These are phyloP conservation scores for Caenorhabditis wallacei DNA, from an alignment of 2,888 invertebrate genomes.

Conservation along the genomic window DNA sequence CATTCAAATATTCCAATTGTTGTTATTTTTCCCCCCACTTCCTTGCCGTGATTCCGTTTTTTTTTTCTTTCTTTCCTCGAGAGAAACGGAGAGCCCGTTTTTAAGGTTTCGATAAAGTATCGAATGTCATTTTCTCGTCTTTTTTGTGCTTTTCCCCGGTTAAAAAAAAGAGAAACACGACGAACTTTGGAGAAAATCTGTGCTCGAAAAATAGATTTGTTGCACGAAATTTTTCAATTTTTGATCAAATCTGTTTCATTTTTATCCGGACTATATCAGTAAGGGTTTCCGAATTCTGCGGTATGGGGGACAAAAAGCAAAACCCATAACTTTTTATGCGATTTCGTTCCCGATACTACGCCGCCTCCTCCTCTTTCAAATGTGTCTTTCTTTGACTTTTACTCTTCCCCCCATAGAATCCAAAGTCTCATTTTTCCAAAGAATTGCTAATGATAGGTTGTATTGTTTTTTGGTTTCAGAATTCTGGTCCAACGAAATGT, in stretches of 20 bases:
- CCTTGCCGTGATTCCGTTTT: constrained; percentile 32
- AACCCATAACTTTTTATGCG: constrained; percentile 64
- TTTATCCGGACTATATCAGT: constrained; percentile 1
- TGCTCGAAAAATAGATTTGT: neutral
- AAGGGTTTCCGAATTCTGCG: constrained; percentile 3
- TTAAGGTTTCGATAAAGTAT: constrained; percentile 42
- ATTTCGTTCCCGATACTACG: constrained; percentile 48
- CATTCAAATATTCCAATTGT: constrained; percentile 26
- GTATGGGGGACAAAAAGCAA: constrained; percentile 32
- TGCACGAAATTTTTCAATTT: constrained; percentile 1
- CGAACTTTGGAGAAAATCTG: constrained; percentile 21
- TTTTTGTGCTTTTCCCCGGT: no score
- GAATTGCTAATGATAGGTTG: constrained; percentile 7
- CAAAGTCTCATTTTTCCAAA: constrained; percentile 17
- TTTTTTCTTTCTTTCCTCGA: neutral
- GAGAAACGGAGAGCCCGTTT: constrained; percentile 24
- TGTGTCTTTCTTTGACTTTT: neutral
- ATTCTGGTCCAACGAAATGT: constrained; percentile 68
- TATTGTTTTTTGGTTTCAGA: constrained; percentile 46
- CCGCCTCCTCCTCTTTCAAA: constrained; percentile 4
- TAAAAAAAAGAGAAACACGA: constrained; percentile 17
- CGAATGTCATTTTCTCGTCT: constrained; percentile 28
- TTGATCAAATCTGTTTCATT: neutral
- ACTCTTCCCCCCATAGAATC: constrained; percentile 5
- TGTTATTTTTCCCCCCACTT: constrained; percentile 14